Evolutionary conservation across 1,140 invertebrate species (phyloP).

Genomic region (Eupeodes corollae): DNA sequence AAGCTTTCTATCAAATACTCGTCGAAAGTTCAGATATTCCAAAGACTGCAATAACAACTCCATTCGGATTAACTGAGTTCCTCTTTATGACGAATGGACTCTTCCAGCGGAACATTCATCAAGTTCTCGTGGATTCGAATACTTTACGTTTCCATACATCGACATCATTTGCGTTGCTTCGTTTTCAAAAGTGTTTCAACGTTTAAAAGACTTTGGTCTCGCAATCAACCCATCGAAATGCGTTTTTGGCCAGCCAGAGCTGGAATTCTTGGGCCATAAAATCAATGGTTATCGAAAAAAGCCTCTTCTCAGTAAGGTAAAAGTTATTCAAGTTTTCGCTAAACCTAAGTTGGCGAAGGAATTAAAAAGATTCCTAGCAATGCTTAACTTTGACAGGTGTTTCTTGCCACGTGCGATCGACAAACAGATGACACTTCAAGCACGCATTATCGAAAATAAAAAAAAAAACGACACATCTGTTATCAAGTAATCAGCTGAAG

Average conservation of each 20-base stretch:
- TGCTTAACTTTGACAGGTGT: conserved; percentile 27
- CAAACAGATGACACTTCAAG: conserved; percentile 13
- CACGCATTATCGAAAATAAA: conserved; percentile 14
- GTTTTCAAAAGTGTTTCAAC: too few relatives aligned
- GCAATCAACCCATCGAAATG: too few relatives aligned
- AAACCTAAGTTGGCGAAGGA: conserved; percentile 13
- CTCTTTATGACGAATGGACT: too few relatives aligned
- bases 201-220: too few relatives aligned
- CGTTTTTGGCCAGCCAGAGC: conserved; percentile 14
- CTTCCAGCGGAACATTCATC: conserved; percentile 41
- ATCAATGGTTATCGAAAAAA: too few relatives aligned
- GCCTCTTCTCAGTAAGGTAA: too few relatives aligned
- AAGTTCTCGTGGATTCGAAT: conserved; percentile 27
- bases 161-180: conserved; percentile 47
- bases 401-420: too few relatives aligned
- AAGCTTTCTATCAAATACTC: too few relatives aligned
- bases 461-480: conserved; percentile 24
- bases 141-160: conserved; percentile 21
- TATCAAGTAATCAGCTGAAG: too few relatives aligned
- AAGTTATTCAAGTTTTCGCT: conserved; percentile 12
- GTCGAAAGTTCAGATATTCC: conserved; percentile 20
- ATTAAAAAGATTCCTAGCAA: conserved; percentile 24
- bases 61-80: too few relatives aligned
- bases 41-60: too few relatives aligned
- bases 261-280: too few relatives aligned